Evolutionary conservation across 2,113 vertebrate genomes (phyloP), one percentile per base, ranked within the genome.

Genomic region (Cyprinodon tularosa): DNA sequence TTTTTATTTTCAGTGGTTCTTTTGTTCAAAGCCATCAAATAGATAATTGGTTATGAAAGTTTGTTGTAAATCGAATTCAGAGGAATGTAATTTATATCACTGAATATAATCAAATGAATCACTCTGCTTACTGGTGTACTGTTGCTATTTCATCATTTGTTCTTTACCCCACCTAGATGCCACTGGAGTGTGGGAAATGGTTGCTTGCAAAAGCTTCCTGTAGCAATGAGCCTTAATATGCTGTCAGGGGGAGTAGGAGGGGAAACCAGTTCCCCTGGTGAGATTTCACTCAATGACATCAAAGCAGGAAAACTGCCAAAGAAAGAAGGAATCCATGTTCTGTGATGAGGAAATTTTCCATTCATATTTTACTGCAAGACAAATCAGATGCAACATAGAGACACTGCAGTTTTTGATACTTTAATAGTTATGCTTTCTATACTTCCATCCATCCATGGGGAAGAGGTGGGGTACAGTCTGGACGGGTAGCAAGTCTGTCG

Each of bases 241-340:
- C 63, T 89, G 85, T 81, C 62, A 62, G 60, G 78, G 63, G 74
- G 68, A 79, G 66, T 44, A 73, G 65, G 66, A 80, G 77, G 71
- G 83, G 73, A 71, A 84, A 87, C 70, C 80, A 85, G 86, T 88
- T 66, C 87, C 84, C 86, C 75, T 84, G 78, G 75, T 85, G 82
- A 29, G 29, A 87, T 92, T 90, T 85, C 74, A 87, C 90, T 90
- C 88, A 61, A 84, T 85, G 60, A 86, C 88, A 90, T 92, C 84
- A 91, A 89, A 85, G 86, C 71, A 68, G 72, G 85, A 70, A 83
- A 90, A 90, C 80, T 82, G 73, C 82, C 84, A 40, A 66, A 79
- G 78, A 82, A 79, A 85, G 73, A 45, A 8, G 66, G 71, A 83
- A 85, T 79, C 57, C 76, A 60, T 86, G 68, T 82, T 77, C 3